Evolutionary conservation across 2,888 invertebrate genomes (phyloP).

Genomic region (Acleris literana): DNA sequence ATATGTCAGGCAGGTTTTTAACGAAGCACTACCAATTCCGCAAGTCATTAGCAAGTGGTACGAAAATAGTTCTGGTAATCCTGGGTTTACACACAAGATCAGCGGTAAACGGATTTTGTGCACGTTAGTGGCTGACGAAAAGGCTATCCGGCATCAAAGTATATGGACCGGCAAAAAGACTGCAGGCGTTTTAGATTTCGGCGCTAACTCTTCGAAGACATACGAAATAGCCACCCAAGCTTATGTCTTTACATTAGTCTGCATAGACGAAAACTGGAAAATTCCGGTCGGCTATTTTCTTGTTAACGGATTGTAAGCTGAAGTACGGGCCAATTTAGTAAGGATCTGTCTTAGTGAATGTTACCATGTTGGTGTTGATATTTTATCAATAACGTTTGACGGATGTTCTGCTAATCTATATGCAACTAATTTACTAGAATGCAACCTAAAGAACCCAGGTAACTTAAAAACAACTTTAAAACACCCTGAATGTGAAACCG

Average conservation of each 20-base stretch:
- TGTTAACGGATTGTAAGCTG: slow-evolving; percentile 35
- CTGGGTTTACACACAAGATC: slow-evolving; percentile 39
- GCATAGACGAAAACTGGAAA: slow-evolving; percentile 40
- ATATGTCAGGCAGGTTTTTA: slow-evolving; percentile 37
- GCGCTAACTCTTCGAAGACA: slow-evolving; percentile 13
- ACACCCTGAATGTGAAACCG: slow-evolving; percentile 35
- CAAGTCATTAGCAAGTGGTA: slow-evolving; percentile 7
- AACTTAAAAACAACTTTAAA: slow-evolving; percentile 32
- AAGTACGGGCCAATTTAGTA: slow-evolving; percentile 34
- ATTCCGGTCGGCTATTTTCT: slow-evolving; percentile 29
- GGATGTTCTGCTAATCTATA: background rate
- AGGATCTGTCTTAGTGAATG: slow-evolving; percentile 38
- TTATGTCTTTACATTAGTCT: slow-evolving; percentile 13
- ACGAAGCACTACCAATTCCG: background rate
- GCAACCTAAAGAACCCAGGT: background rate
- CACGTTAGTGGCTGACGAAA: slow-evolving; percentile 40
- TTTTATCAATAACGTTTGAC: slow-evolving; percentile 38
- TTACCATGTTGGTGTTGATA: slow-evolving; percentile 35
- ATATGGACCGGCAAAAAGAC: slow-evolving; percentile 38
- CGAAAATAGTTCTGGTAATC: slow-evolving; percentile 12
- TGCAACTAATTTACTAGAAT: background rate
- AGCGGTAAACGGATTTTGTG: slow-evolving; percentile 24
- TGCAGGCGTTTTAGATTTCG: slow-evolving; percentile 38
- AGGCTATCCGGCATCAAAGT: slow-evolving; percentile 39
- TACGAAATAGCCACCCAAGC: slow-evolving; percentile 38